A percentile compares a stretch with the other conserved stretches of the same genome.
These are phyloP conservation scores for Pseudoips prasinana DNA, from an alignment of 2,888 invertebrate genomes.

Conservation along the genomic window DNA sequence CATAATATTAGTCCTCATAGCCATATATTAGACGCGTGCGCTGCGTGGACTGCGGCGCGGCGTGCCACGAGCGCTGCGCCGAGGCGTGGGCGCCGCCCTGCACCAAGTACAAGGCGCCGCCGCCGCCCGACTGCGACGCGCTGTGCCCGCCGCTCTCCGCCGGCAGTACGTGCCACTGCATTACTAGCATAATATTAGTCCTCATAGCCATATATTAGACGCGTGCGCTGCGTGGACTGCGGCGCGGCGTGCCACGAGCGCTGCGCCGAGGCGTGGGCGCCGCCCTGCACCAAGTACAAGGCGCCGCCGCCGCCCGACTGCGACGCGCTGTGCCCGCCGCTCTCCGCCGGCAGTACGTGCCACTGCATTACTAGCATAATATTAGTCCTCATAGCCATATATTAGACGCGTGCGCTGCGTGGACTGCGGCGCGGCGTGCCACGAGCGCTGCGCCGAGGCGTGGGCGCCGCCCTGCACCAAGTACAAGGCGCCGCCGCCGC, in stretches of 20 bases:
- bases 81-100: conserved; percentile 12
- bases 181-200: too few species aligned
- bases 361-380: too few species aligned
- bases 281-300: conserved; percentile 95
- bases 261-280: conserved; percentile 85
- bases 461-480: conserved; percentile 87
- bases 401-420: too few species aligned
- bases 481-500: conserved; percentile 38
- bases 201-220: too few species aligned
- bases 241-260: neutral
- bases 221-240: too few species aligned
- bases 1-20: too few species aligned
- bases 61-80: conserved; percentile 6
- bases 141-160: neutral
- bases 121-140: conserved; percentile 46
- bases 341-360: neutral
- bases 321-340: neutral
- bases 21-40: too few species aligned
- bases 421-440: too few species aligned
- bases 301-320: conserved; percentile 90
- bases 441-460: neutral
- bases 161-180: too few species aligned
- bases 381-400: too few species aligned
- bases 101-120: conserved; percentile 55
- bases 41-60: too few species aligned